Evolutionary conservation across 2,113 vertebrate species (phyloP), one percentile per base, ranked within the genome.

Genomic region (Toxotes jaculatrix): DNA sequence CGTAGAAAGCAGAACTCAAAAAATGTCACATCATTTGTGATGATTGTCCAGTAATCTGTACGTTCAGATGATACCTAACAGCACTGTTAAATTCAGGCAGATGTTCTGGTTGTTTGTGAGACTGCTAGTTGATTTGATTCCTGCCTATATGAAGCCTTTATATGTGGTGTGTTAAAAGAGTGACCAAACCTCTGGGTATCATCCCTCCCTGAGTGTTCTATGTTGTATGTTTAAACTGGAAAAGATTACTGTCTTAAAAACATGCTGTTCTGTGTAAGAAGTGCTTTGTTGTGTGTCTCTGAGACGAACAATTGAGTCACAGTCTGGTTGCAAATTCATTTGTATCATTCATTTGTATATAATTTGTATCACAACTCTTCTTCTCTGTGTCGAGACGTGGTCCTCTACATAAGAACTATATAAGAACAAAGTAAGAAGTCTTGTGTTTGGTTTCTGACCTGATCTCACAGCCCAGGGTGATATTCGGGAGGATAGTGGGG

Each of bases 401-500:
- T n/a, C 10, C 13, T 27, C 16, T 56, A 1, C 17, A 14, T 9
- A 14, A 31, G 27, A 27, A 27, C 27, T 27, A 27, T n/a, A 38
- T 21, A 62, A 14, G 17, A 0, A 49, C 8, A 76, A 31, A 14
- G 42, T 14, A 8, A 47, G 36, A 57, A 12, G 7, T 68, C 23
- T 19, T n/a, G 23, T 38, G 32, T 21, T 8, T 70, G 21, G 1
- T 61, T 65, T 57, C 83, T 80, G 66, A 94, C 93, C 93, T 96
- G 92, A 99, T 99, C 94, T 99, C 98, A 56, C 98, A 99, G 87
- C 98, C 98, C 47, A 99, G 89, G 0, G 96, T 97, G 86, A 99
- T 97, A 84, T 99, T 98, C 14, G 98, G 98, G 82, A 99, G 89
- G 56, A 99, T 94, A 0, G 83, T 91, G 43, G 96, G 95, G 86